Evolutionary conservation across 1,140 invertebrate genomes (phyloP), one percentile per base, ranked within the genome.

Genomic region (Heliconius congener): DNA sequence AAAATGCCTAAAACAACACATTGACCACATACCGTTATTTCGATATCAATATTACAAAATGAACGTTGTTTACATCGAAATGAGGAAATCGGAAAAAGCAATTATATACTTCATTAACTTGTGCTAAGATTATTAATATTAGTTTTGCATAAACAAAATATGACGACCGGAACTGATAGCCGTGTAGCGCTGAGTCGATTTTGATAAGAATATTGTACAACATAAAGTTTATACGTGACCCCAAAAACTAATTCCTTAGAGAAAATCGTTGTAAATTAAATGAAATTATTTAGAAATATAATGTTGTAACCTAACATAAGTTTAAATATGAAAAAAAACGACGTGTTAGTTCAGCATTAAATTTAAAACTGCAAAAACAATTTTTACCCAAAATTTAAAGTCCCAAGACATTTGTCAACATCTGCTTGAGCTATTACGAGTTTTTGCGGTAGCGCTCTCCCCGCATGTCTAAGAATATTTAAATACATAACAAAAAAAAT

Each of bases 51-150:
- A 23, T 23, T 57, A 57, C 55, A 57, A 57, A 57, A 57, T 23
- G n/a, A 57, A 57, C n/a, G n/a, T 23, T 57, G 60, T 66, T 66
- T 66, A 30, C 60, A 27, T 66, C 27, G 23, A 66, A 23, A 66
- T 5, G 57, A 66, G 57, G 57, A 66, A 27, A 66, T 66, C 57
- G 57, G 9, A 66, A 60, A 66, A 66, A 3, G 8, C 23, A 66
- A 66, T 66, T 66, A 66, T 30, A 66, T 66, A 66, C 57, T 27
- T 66, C 55, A 57, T 57, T 57, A 57, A 57, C 55, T 57, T 57
- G 55, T 23, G 16, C 19, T 8, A 57, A 18, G 55, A 57, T 57
- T 23, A 57, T 23, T 16, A 57, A 23, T 23, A 57, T 57, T 57
- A 57, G n/a, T 57, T 23, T 23, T 8, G 23, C 19, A 57, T 23